phyloP scores from a whole-genome alignment of 1,140 invertebrate species.

The Alviniconcha marisindica region DNA sequence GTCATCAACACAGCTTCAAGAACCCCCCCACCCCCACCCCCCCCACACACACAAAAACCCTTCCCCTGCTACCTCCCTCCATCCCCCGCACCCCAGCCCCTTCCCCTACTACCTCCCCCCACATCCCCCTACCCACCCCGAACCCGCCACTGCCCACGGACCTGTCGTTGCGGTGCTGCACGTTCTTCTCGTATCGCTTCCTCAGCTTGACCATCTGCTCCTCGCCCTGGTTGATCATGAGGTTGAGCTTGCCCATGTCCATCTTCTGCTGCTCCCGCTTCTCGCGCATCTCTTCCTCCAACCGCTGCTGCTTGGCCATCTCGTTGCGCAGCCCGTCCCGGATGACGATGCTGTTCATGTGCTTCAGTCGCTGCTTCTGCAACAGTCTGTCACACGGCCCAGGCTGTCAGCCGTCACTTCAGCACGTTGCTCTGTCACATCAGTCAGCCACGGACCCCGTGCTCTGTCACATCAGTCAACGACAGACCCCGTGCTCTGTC shows the following conservation, averaged over 20 bases:
- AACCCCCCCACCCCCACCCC: no score
- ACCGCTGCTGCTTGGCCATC: constrained; percentile 72
- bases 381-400: constrained; percentile 70
- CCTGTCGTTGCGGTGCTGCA: constrained; percentile 74
- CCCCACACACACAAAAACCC: no score
- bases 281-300: constrained; percentile 73
- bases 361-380: constrained; percentile 72
- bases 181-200: constrained; percentile 72
- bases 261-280: constrained; percentile 75
- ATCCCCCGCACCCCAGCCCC: no score
- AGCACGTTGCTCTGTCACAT: no score
- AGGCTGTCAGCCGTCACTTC: no score
- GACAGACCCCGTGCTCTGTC: no score
- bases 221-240: constrained; percentile 76
- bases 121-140: no score
- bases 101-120: no score
- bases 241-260: constrained; percentile 75
- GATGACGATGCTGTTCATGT: constrained; percentile 73
- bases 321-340: constrained; percentile 74
- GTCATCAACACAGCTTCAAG: no score
- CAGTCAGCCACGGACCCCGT: no score
- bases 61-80: no score
- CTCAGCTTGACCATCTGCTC: constrained; percentile 74
- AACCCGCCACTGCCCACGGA: constrained; percentile 21
- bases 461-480: no score